These are phyloP conservation scores for Tragelaphus strepsiceros DNA, from an alignment of 2,113 vertebrate genomes.

Conservation along the genomic window DNA sequence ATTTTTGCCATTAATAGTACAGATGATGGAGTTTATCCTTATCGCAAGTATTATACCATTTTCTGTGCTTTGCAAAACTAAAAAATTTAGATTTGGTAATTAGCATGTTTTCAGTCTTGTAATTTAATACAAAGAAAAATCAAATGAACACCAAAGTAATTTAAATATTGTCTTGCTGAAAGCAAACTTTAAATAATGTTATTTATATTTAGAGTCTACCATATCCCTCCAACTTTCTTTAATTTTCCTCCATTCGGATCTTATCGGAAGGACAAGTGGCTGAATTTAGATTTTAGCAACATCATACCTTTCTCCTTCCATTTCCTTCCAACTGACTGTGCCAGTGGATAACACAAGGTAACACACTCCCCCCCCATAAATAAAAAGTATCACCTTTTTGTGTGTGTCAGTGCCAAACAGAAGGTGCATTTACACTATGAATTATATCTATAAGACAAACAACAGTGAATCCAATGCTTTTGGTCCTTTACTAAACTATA, in stretches of 20 bases:
- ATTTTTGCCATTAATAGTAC: background rate
- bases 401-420: conserved; percentile 3
- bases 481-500: conserved; percentile 42
- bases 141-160: conserved; percentile 2
- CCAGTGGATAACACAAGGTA: background rate
- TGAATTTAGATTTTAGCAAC: conserved; percentile 44
- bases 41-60: background rate
- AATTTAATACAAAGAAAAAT: conserved; percentile 23
- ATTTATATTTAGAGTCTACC: conserved; percentile 15
- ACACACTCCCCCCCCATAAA: background rate
- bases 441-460: conserved; percentile 20
- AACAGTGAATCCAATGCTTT: background rate
- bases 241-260: conserved; percentile 13
- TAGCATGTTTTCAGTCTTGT: background rate
- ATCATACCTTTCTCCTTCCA: conserved; percentile 11
- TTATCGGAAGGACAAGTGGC: background rate
- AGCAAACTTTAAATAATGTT: conserved; percentile 35
- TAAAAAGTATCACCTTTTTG: conserved; percentile 42
- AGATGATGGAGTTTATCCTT: background rate
- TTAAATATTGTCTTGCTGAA: conserved; percentile 24
- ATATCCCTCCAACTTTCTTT: conserved; percentile 17
- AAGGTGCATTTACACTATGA: conserved; percentile 18
- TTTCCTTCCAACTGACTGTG: background rate
- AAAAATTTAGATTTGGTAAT: background rate
- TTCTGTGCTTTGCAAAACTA: conserved; percentile 16